Percentiles rank a stretch among this genome's conserved stretches.
Conservation (phyloP, 1,140 invertebrate genomes). For the Atta texana region DNA sequence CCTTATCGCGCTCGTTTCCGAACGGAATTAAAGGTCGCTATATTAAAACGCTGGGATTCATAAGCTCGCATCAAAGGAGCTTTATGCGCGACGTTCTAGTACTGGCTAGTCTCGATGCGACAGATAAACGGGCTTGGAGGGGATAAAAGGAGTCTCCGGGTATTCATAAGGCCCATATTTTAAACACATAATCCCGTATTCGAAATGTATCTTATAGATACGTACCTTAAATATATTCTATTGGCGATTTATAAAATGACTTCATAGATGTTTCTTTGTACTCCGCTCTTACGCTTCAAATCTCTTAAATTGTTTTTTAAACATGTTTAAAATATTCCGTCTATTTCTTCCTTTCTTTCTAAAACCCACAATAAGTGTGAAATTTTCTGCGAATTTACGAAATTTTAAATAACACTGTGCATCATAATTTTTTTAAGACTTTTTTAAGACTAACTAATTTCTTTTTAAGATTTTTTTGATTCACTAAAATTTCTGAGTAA, state of each 20-base stretch:
- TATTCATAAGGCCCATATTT: constrained; percentile 7
- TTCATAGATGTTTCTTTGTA: not conserved
- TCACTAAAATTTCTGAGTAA: not conserved
- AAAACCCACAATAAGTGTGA: not conserved
- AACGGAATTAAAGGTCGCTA: constrained; percentile 57
- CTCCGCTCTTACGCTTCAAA: not conserved
- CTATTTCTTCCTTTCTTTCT: not conserved
- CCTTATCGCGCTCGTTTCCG: constrained; percentile 72
- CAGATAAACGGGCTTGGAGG: not conserved
- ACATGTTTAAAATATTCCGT: not conserved
- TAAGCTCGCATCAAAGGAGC: constrained; percentile 46
- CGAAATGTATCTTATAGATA: constrained; percentile 8
- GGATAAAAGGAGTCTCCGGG: not conserved
- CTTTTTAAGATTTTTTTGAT: not conserved
- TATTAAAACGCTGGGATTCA: constrained; percentile 65
- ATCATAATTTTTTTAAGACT: too few relatives aligned
- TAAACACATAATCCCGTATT: not conserved
- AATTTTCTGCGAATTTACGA: not conserved
- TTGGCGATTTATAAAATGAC: not conserved
- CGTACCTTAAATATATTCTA: not conserved
- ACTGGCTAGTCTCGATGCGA: constrained; percentile 20
- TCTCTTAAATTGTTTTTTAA: not conserved
- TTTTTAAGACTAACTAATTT: too few relatives aligned
- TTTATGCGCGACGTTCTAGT: constrained; percentile 51
- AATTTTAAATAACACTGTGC: not conserved